Percentiles rank a stretch among this genome's conserved stretches.
phyloP scores from a whole-genome alignment of 2,888 invertebrate species.

The Eupithecia pulchellata region DNA sequence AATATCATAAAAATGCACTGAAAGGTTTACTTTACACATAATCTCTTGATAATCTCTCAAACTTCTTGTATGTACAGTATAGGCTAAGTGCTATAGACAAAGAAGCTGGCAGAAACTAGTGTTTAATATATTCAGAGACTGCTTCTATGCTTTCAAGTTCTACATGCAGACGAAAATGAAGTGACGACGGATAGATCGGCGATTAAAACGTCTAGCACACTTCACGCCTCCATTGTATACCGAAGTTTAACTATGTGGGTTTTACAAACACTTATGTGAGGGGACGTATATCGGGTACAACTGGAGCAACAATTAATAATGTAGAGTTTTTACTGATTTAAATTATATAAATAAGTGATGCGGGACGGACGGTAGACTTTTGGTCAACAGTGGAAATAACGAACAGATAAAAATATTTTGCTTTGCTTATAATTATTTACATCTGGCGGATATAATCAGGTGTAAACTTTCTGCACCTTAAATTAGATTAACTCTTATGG shows the following conservation, averaged over 20 bases:
- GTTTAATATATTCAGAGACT: not conserved
- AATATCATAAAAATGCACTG: too few species aligned
- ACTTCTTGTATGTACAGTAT: not conserved
- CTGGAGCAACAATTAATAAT: not conserved
- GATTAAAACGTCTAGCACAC: constrained; percentile 73
- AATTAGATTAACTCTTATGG: too few species aligned
- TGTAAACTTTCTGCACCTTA: too few species aligned
- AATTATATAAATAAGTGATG: not conserved
- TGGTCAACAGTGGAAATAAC: not conserved
- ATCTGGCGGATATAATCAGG: too few species aligned
- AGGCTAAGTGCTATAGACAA: not conserved
- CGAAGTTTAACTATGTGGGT: not conserved
- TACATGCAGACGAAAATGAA: constrained; percentile 50
- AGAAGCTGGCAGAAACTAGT: not conserved
- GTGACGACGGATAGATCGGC: constrained; percentile 77
- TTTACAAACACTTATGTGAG: constrained; percentile 1
- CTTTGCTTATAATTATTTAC: too few species aligned
- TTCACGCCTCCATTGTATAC: constrained; percentile 53
- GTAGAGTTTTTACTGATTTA: not conserved
- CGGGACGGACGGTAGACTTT: not conserved
- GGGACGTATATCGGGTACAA: constrained; percentile 15
- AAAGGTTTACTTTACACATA: too few species aligned
- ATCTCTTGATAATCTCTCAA: not conserved
- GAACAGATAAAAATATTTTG: not conserved
- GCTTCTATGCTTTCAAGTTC: not conserved